Evolutionary conservation across 2,888 invertebrate species (phyloP), one percentile per base, ranked within the genome.

Genomic region (Conops quadrifasciatus): DNA sequence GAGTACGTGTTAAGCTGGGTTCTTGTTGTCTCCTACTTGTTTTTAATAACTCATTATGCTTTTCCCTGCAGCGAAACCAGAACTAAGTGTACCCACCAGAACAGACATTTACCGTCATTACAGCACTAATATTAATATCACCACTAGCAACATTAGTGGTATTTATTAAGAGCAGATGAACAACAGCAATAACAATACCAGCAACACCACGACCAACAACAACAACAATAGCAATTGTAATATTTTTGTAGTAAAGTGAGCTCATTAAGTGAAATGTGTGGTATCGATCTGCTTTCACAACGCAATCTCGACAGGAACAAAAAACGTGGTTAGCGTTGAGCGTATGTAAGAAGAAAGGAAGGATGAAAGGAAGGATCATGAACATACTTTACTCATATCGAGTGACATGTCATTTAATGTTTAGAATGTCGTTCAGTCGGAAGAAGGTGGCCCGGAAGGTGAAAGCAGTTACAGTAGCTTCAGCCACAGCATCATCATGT

Each of bases 401-500:
- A 36, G 9, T 36, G 36, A 36, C 36, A 36, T 36, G 36, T 4
- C 36, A 36, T 36, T 36, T 36, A 36, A 36, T 36, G 36, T 4
- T 36, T 30, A 47, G 28, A 51, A 4, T 62, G 15, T 53, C 26
- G 36, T 53, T 66, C 36, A 53, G 53, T 36, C 4, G 36, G 9
- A 36, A 4, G 36, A 9, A 4, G 36, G 36, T 36, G 4, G 9
- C 36, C 4, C 36, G 30, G n/a, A 51, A 30, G 53, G 26, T 56
- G 56, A 53, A 53, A 21, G 53, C 30, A 30, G n/a, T 49, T 63
- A 53, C 66, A 19, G 13, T 53, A n/a, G 53, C 36, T 7, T 4
- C 9, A 36, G 36, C 9, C 4, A 58, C 16, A 58, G 28, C 28
- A 63, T 45, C 28, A 19, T 62, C 56, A 28, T 67, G 24, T 56